Percentiles rank a stretch among this genome's conserved stretches.
Conservation (phyloP, 2,888 invertebrate genomes). For the Dryadula phaetusa region DNA sequence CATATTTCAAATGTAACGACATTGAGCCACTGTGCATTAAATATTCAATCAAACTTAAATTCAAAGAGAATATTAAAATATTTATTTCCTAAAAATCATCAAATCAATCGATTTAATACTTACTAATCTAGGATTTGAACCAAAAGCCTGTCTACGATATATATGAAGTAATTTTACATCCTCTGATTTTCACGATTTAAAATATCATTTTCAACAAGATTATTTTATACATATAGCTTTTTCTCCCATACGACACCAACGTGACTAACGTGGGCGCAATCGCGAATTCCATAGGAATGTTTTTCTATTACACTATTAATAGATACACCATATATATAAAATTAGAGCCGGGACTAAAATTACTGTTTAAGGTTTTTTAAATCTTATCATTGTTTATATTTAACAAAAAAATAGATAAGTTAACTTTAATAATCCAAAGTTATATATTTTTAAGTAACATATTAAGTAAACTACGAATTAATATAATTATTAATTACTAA, state of each 20-base stretch:
- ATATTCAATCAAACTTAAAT: too few species aligned
- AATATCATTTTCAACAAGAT: background rate
- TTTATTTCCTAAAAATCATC: too few species aligned
- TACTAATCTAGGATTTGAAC: background rate
- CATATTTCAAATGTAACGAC: too few species aligned
- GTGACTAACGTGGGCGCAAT: slow-evolving; percentile 18
- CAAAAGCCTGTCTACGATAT: background rate
- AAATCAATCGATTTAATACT: too few species aligned
- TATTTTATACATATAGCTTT: background rate
- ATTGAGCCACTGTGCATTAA: too few species aligned
- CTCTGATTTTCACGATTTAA: background rate
- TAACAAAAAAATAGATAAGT: background rate
- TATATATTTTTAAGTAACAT: background rate
- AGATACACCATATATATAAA: slow-evolving; percentile 1
- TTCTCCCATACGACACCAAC: background rate
- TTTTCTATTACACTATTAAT: slow-evolving; percentile 21
- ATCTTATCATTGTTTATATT: background rate
- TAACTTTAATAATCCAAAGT: background rate
- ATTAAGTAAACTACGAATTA: background rate
- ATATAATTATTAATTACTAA: background rate
- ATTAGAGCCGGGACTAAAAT: background rate
- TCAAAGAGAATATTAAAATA: too few species aligned
- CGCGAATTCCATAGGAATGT: slow-evolving; percentile 23
- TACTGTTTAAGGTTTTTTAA: fast-evolving
- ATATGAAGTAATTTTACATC: background rate